These are phyloP conservation scores for Manis javanica DNA, from an alignment of 2,797 vertebrate species.

Conservation along the genomic window DNA sequence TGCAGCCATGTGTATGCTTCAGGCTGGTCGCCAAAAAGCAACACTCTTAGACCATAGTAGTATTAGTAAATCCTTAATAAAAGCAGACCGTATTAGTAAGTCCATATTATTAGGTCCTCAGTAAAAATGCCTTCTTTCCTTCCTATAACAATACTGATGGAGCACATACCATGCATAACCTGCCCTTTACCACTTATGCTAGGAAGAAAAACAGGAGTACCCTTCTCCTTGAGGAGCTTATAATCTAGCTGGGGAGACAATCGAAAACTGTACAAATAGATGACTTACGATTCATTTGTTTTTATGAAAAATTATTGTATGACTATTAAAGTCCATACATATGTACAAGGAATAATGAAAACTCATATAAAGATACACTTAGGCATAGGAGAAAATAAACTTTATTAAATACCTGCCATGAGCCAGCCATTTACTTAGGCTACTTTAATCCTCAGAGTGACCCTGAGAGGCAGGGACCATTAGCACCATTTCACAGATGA, in stretches of 20 bases:
- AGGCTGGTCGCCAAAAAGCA: neutral
- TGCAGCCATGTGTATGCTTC: fast-evolving
- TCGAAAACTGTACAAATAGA: neutral
- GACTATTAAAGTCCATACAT: neutral
- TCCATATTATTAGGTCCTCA: too few species aligned
- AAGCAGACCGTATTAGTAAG: too few species aligned
- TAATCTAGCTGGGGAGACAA: neutral
- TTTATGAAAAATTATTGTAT: neutral
- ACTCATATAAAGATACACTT: neutral
- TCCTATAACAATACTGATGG: neutral
- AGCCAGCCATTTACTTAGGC: neutral
- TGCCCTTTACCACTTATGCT: neutral
- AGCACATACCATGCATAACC: neutral
- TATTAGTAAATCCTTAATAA: neutral
- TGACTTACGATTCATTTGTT: neutral
- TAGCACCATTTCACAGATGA: neutral
- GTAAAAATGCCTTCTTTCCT: neutral
- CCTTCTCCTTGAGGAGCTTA: neutral
- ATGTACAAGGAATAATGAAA: neutral
- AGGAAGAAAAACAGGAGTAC: neutral
- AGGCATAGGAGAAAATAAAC: neutral
- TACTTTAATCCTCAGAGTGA: neutral
- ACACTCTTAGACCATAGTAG: neutral
- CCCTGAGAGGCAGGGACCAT: neutral
- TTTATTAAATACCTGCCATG: neutral